Percentiles rank a stretch among this genome's conserved stretches.
Conservation (phyloP, 2,113 vertebrate species). For the Todiramphus chloris region DNA sequence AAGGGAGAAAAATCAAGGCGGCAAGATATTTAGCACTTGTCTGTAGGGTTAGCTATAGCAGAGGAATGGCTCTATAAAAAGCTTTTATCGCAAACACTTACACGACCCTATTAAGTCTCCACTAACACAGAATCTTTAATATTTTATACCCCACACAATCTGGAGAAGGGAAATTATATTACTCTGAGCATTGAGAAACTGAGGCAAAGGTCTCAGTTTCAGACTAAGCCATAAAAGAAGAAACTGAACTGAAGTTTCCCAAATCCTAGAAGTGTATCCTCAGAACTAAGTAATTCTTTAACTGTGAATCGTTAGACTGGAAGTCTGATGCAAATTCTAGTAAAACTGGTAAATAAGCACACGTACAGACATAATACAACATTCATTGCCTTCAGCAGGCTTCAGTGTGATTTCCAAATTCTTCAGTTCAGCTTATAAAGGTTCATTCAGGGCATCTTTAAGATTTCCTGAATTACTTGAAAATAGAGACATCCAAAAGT, state of each 20-base stretch:
- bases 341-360: background rate
- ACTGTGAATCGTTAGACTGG: rapidly evolving
- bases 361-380: background rate
- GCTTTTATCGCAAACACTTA: background rate
- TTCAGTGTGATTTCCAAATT: background rate
- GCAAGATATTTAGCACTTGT: background rate
- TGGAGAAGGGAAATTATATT: background rate
- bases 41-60: background rate
- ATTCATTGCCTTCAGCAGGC: background rate
- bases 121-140: background rate
- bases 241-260: background rate
- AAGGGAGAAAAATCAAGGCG: background rate
- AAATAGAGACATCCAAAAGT: background rate
- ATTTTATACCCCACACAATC: background rate
- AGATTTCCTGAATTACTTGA: background rate
- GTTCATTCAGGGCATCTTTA: background rate
- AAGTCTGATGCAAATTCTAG: background rate
- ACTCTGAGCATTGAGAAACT: background rate
- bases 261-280: background rate
- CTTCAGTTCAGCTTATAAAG: background rate
- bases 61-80: background rate
- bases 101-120: background rate
- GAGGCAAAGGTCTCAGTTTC: background rate
- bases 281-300: background rate
- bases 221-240: background rate